phyloP scores from a whole-genome alignment of 1,140 invertebrate genomes.

The Ostrea denselamellosa region DNA sequence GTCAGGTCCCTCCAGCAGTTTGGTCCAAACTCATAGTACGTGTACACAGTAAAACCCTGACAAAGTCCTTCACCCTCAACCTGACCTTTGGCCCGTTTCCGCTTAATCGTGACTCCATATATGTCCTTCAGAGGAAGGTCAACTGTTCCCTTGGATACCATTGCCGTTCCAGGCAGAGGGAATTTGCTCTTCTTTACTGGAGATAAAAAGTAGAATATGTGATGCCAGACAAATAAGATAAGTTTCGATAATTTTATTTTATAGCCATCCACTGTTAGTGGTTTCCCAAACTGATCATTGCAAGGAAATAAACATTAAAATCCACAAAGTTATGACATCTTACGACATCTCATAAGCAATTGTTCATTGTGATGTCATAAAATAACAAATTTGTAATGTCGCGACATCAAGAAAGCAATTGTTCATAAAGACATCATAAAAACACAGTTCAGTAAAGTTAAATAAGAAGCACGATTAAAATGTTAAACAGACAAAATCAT shows the following conservation, averaged over 20 bases:
- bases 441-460: too few relatives aligned
- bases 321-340: too few relatives aligned
- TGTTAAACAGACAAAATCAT: too few relatives aligned
- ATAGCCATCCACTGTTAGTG: background rate
- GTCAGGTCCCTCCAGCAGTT: constrained; percentile 59
- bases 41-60: constrained; percentile 65
- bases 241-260: background rate
- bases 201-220: background rate
- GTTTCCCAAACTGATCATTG: too few relatives aligned
- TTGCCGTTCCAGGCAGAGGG: constrained; percentile 45
- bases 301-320: too few relatives aligned
- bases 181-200: constrained; percentile 58
- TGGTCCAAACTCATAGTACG: constrained; percentile 59
- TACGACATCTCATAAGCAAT: too few relatives aligned
- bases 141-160: constrained; percentile 7
- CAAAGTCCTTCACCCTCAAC: constrained; percentile 64
- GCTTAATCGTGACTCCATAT: constrained; percentile 65
- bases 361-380: too few relatives aligned
- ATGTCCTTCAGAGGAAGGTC: constrained; percentile 58
- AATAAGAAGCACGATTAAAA: too few relatives aligned
- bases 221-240: background rate
- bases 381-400: too few relatives aligned
- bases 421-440: too few relatives aligned
- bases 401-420: too few relatives aligned
- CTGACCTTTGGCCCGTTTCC: constrained; percentile 49